A percentile compares a stretch with the other conserved stretches of the same genome.
Evolutionary conservation across 1,140 invertebrate species (phyloP).

Genomic region (Scaptomyza pallida): DNA sequence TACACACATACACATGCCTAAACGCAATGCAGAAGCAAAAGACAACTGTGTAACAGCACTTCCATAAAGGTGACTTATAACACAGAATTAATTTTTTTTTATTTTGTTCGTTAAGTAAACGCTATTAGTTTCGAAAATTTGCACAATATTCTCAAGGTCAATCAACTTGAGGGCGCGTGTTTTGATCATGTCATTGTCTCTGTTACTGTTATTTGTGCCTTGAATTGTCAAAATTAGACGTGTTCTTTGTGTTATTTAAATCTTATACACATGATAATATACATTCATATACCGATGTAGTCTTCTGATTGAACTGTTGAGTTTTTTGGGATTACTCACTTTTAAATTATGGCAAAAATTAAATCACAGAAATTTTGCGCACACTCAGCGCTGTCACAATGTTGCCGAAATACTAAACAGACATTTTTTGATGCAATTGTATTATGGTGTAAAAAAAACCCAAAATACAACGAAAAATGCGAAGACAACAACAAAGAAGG

Average conservation of each 20-base stretch:
- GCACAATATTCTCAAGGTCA: constrained; percentile 36
- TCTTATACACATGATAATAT: too few species aligned
- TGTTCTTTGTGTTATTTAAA: not conserved
- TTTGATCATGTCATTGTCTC: constrained; percentile 41
- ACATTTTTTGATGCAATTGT: constrained; percentile 79
- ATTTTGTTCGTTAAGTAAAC: constrained; percentile 17
- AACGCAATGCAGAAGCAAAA: constrained; percentile 11
- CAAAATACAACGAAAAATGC: constrained; percentile 43
- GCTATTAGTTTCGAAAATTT: constrained; percentile 36
- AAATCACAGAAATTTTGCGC: constrained; percentile 64
- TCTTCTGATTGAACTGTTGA: too few species aligned
- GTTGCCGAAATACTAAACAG: constrained; percentile 79
- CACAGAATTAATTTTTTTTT: not conserved
- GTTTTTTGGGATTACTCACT: constrained; percentile 47
- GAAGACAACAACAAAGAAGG: constrained; percentile 43
- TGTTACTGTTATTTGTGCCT: not conserved
- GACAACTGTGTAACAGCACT: constrained; percentile 21
- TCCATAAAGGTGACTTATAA: constrained; percentile 7
- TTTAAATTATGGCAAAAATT: constrained; percentile 11
- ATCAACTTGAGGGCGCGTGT: constrained; percentile 41
- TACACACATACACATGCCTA: not conserved
- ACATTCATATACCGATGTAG: too few species aligned
- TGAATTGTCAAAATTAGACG: constrained; percentile 1
- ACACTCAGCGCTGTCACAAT: constrained; percentile 76
- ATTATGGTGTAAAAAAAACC: constrained; percentile 50